phyloP scores from a whole-genome alignment of 2,113 vertebrate genomes.

The Rhinopithecus roxellana region DNA sequence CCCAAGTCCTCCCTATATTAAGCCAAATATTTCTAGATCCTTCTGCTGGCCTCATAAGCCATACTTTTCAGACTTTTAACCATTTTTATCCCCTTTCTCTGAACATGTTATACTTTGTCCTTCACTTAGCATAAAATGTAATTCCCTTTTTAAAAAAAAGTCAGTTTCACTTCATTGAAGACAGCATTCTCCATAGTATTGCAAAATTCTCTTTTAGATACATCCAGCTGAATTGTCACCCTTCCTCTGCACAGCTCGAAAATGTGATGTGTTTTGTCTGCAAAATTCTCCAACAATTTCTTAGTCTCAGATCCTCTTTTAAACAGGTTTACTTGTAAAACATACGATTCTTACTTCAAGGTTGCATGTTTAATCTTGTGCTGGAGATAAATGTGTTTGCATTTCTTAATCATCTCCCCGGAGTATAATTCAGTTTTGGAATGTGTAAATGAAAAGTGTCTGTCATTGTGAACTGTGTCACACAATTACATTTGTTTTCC shows the following conservation, averaged over 20 bases:
- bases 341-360: slow-evolving; percentile 25
- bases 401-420: slow-evolving; percentile 36
- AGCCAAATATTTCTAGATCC: not conserved
- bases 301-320: slow-evolving; percentile 33
- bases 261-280: not conserved
- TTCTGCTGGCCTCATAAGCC: not conserved
- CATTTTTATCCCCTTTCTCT: not conserved
- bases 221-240: not conserved
- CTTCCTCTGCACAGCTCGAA: not conserved
- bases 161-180: not conserved
- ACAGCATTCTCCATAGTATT: not conserved
- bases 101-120: not conserved
- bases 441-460: slow-evolving; percentile 35
- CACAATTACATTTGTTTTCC: slow-evolving; percentile 26
- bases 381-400: slow-evolving; percentile 4
- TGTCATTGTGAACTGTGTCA: slow-evolving; percentile 33
- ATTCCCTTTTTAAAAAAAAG: not conserved
- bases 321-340: slow-evolving; percentile 48
- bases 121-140: not conserved
- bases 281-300: not conserved
- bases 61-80: not conserved
- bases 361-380: slow-evolving; percentile 6
- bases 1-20: not conserved
- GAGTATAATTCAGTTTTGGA: not conserved
- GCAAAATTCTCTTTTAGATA: not conserved